Conservation (phyloP, 2,888 invertebrate genomes). For the Calliopum simillimum region DNA sequence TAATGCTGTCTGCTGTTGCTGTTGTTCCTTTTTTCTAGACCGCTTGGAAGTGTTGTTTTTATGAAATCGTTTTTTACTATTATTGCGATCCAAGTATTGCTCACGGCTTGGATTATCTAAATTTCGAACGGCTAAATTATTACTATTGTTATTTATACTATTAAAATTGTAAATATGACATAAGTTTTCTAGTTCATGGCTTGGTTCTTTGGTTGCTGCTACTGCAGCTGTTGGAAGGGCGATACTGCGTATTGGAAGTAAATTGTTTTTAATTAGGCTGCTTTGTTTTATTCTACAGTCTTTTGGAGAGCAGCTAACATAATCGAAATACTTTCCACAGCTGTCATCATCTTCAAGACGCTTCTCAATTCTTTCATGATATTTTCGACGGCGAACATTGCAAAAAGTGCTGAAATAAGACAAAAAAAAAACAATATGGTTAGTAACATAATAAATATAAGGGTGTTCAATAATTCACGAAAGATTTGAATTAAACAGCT, state of each 20-base stretch:
- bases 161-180: slow-evolving; percentile 27
- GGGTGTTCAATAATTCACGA: neutral
- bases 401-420: neutral
- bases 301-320: neutral
- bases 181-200: slow-evolving; percentile 20
- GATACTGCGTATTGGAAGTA: neutral
- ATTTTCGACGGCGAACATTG: slow-evolving; percentile 12
- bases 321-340: neutral
- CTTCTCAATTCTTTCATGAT: neutral
- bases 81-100: slow-evolving; percentile 28
- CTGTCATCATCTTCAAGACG: neutral
- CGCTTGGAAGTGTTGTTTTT: neutral
- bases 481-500: too few species aligned
- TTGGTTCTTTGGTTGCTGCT: slow-evolving; percentile 7
- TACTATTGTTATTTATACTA: slow-evolving; percentile 19
- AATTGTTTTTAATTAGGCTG: neutral
- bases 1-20: neutral
- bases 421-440: neutral
- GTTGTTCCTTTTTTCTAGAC: neutral
- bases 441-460: neutral
- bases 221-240: neutral
- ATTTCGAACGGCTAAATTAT: slow-evolving; percentile 4
- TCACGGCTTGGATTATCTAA: slow-evolving; percentile 5
- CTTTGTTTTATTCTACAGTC: too few species aligned
- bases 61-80: neutral